Evolutionary conservation across 2,797 vertebrate genomes (phyloP).

Genomic region (Nannoperca obscura): DNA sequence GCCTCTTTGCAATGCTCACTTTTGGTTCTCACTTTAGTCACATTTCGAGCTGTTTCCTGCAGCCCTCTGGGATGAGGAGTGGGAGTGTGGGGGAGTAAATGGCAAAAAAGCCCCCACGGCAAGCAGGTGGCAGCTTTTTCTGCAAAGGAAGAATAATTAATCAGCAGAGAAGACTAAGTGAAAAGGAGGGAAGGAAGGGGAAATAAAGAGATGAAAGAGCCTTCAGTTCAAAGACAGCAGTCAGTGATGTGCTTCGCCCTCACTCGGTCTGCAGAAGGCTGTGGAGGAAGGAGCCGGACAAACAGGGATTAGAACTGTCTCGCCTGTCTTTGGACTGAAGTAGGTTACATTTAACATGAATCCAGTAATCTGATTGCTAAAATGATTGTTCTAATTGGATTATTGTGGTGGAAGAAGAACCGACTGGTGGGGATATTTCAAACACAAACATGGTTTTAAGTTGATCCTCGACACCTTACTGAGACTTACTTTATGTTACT

Average conservation of each 20-base stretch:
- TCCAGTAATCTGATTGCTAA: conserved; percentile 18
- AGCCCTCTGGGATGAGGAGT: conserved; percentile 17
- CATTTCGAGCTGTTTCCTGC: conserved; percentile 6
- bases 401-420: not conserved
- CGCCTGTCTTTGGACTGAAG: not conserved
- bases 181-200: conserved; percentile 51
- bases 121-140: conserved; percentile 63
- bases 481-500: not conserved
- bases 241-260: conserved; percentile 36
- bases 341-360: conserved; percentile 18
- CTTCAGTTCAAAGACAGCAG: conserved; percentile 65
- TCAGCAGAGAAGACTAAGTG: conserved; percentile 47
- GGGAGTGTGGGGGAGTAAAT: conserved; percentile 25
- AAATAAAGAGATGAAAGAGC: conserved; percentile 63
- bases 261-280: conserved; percentile 13
- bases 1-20: not conserved
- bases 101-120: conserved; percentile 39
- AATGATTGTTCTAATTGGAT: conserved; percentile 14
- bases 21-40: not conserved
- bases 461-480: too few species aligned
- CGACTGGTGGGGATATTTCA: not conserved
- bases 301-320: not conserved
- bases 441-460: not conserved
- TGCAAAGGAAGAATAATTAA: conserved; percentile 68
- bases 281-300: conserved; percentile 11